Evolutionary conservation across 2,888 invertebrate species (phyloP).

Genomic region (Crepidodera aurea): DNA sequence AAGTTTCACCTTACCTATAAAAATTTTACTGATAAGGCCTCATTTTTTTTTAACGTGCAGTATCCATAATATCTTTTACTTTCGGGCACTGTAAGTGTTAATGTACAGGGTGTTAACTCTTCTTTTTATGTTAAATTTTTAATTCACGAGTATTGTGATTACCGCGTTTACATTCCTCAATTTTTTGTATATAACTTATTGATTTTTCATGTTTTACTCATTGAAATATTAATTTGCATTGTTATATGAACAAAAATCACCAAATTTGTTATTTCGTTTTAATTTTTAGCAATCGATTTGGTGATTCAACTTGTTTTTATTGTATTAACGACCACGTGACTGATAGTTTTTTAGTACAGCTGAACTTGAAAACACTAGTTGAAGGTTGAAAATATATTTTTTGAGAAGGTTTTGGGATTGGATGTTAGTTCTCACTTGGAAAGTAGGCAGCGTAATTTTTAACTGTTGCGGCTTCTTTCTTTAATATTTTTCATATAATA

Average conservation of each 20-base stretch:
- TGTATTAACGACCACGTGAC: conserved; percentile 41
- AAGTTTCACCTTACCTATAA: conserved; percentile 41
- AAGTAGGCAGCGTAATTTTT: background rate
- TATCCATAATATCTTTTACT: conserved; percentile 29
- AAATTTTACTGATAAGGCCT: conserved; percentile 45
- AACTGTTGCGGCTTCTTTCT: background rate
- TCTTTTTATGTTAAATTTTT: background rate
- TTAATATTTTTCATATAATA: too few species aligned
- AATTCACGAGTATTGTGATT: background rate
- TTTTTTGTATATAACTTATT: conserved; percentile 19
- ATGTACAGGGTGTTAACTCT: conserved; percentile 48
- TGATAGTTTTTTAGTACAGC: conserved; percentile 31
- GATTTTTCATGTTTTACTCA: conserved; percentile 1
- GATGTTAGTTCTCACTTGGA: background rate
- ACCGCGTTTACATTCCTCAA: conserved; percentile 5
- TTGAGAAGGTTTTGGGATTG: conserved; percentile 11
- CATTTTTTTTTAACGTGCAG: conserved; percentile 43
- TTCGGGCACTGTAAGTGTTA: conserved; percentile 47
- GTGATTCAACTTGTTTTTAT: conserved; percentile 10
- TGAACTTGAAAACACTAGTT: conserved; percentile 2
- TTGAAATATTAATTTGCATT: conserved; percentile 10
- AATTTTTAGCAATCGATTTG: background rate
- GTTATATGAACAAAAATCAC: conserved; percentile 4
- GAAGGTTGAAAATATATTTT: conserved; percentile 26
- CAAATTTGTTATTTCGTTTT: background rate